Base-by-base conservation (phyloP, 1,140 invertebrate genomes). In the Cydia strobilella region DNA sequence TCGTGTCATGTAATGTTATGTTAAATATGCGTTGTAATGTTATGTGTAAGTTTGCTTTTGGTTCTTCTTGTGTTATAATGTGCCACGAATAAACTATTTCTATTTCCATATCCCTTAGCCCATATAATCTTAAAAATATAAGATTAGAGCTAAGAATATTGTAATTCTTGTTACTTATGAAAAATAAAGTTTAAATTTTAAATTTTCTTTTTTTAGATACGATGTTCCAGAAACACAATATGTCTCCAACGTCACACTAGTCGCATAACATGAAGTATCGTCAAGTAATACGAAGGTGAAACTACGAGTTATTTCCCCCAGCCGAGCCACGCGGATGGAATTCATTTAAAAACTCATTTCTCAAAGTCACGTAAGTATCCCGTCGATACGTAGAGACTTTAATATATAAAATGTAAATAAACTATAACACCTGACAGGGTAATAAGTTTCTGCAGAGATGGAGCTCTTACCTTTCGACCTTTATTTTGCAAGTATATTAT, bases 291-390 rank as follows among this genome's bases (percentile, higher is more conserved):
- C 23, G 39, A 63, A 48, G 48, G 65, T n/a, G 25, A 51, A 72
- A 74, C 74, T 59, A 25, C 59, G 35, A 72, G 54, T 59, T 59
- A 59, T 59, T 42, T 59, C 54, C 51, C 51, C 20, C 54, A 23
- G 54, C 54, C 15, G 25, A 13, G 72, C 72, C 51, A 84, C 84
- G 82, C 74, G 78, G 39, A 59, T 51, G 25, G 83, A 86, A 86
- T 86, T 84, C 73, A 84, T 88, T 86, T 84, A 82, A 83, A 86
- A 86, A 82, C 82, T 86, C 82, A 86, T 86, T 82, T 83, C 83
- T 79, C 77, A 73, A 51, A 83, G 84, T 83, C 85, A 86, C 85
- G 86, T 86, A 84, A 82, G 80, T 78, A 83, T n/a, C 76, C 74
- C 79, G 82, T 79, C 77, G 76, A 82, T 79, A 51, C 48, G 48